phyloP scores from a whole-genome alignment of 1,140 invertebrate species.

The Sycophila sp. region DNA sequence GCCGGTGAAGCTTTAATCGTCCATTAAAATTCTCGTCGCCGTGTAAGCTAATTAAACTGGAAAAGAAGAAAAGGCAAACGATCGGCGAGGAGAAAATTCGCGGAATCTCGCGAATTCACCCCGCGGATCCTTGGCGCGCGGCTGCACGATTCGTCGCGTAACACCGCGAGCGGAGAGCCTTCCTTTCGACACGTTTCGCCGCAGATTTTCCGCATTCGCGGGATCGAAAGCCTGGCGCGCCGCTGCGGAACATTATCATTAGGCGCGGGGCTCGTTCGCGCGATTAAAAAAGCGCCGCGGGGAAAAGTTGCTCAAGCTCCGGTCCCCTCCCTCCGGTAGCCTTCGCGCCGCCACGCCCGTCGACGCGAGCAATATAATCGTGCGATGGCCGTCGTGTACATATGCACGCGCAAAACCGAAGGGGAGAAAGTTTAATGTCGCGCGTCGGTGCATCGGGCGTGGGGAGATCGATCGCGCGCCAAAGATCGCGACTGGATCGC shows the following conservation, averaged over 20 bases:
- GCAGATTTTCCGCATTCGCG: background rate
- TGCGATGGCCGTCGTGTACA: background rate
- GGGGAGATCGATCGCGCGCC: no score
- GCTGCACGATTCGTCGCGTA: no score
- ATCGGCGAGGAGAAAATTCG: no score
- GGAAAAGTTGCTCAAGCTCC: background rate
- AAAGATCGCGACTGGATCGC: background rate
- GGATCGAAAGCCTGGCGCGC: background rate
- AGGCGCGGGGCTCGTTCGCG: background rate
- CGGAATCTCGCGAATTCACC: no score
- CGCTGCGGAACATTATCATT: background rate
- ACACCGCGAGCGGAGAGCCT: no score
- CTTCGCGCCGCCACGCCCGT: background rate
- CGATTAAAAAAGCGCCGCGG: background rate
- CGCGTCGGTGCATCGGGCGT: no score
- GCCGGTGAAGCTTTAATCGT: no score
- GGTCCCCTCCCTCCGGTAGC: background rate
- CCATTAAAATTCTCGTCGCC: no score
- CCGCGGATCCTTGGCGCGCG: no score
- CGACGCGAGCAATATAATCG: background rate
- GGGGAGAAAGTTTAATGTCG: conserved; percentile 16
- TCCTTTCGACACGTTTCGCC: background rate
- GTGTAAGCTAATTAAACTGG: no score
- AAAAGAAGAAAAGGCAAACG: no score
- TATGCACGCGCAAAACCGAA: background rate